phyloP scores from a whole-genome alignment of 2,888 invertebrate genomes.

The Acanthosepion lycidas region DNA sequence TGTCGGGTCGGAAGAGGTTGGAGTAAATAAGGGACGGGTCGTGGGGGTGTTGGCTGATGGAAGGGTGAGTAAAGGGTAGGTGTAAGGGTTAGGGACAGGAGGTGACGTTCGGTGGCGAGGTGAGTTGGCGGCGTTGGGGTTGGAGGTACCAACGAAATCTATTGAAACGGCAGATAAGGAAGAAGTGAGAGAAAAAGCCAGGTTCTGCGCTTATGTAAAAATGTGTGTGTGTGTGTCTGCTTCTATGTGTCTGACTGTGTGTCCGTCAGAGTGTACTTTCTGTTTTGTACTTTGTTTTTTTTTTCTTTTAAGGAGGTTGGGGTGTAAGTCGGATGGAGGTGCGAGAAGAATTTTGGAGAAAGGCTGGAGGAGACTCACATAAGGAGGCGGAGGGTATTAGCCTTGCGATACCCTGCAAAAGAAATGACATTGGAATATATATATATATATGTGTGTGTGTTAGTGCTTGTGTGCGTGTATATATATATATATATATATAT shows the following conservation, averaged over 20 bases:
- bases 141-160: neutral
- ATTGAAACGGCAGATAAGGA: neutral
- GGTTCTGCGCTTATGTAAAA: neutral
- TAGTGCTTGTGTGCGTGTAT: neutral
- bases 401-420: no score
- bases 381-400: no score
- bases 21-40: neutral
- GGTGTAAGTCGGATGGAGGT: no score
- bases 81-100: neutral
- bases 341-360: no score
- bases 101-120: neutral
- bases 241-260: neutral
- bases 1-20: neutral
- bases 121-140: neutral
- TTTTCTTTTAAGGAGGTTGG: no score
- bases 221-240: neutral
- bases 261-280: no score
- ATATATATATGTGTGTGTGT: no score
- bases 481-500: neutral
- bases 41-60: neutral
- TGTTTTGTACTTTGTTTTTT: no score
- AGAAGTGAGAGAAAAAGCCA: no score
- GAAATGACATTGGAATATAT: neutral
- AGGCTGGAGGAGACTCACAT: no score
- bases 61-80: conserved; percentile 11